A percentile compares a stretch with the other conserved stretches of the same genome.
phyloP scores from a whole-genome alignment of 2,113 vertebrate species.

The Myrmecobius fasciatus region DNA sequence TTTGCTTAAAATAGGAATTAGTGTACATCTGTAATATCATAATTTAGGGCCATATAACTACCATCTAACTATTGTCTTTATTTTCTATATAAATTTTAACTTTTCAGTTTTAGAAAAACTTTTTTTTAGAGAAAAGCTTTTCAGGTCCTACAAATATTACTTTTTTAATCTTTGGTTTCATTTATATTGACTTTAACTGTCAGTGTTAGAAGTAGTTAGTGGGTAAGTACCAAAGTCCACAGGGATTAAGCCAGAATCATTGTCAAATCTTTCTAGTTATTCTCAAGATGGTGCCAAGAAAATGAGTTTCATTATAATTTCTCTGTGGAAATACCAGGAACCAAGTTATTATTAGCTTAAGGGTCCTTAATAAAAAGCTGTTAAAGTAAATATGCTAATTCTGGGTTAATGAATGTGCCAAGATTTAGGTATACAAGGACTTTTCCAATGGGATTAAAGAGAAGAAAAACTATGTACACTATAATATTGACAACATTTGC shows the following conservation, averaged over 20 bases:
- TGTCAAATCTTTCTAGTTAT: background rate
- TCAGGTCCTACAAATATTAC: background rate
- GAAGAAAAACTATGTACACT: background rate
- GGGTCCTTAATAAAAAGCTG: background rate
- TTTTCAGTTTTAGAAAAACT: background rate
- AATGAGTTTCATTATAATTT: background rate
- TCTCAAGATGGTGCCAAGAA: background rate
- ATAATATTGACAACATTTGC: background rate
- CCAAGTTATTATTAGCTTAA: background rate
- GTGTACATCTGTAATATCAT: background rate
- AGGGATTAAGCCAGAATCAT: background rate
- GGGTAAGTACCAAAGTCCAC: background rate
- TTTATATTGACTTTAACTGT: background rate
- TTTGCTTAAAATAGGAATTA: background rate
- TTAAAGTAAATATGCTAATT: background rate
- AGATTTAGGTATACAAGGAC: background rate
- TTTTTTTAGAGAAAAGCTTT: background rate
- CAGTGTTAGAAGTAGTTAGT: background rate
- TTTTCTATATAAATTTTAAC: background rate
- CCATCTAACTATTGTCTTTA: background rate
- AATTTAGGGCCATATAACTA: background rate
- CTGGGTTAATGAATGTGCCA: background rate
- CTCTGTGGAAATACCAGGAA: background rate
- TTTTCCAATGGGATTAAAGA: background rate
- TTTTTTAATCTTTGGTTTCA: background rate